Base-by-base conservation (phyloP, 2,113 vertebrate species). In the Platycercus adscitus region DNA sequence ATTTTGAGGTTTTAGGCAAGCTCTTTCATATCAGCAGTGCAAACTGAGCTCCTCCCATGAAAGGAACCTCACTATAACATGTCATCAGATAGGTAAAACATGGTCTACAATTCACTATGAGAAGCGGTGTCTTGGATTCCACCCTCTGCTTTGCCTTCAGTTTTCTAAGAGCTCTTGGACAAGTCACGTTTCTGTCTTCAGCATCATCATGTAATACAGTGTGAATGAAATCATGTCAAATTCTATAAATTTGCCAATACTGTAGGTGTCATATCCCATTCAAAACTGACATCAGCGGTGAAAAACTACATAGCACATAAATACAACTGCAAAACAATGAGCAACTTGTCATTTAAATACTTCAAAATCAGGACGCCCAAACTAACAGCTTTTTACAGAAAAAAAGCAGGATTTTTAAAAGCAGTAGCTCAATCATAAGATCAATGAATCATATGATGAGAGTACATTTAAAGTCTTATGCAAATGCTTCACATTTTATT, bases 391-490 rank as follows among this genome's bases (percentile, higher is more conserved):
- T 90, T 94, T 60, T 75, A 92, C 35, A 95, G 78, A 46, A 77
- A 49, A 95, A 95, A 94, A 87, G 41, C 31, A 94, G 26, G 65
- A 82, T 65, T 94, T 91, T 93, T 68, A 81, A 92, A 94, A 95
- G 63, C 83, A 93, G 82, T 80, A 94, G 83, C 87, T 94, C 94
- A 93, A 75, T 96, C 96, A 95, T 66, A 82, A 81, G 96, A 96
- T 81, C 65, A 94, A 55, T 95, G 96, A 97, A 96, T 96, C 95
- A 96, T 92, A 84, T 71, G 47, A 95, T 79, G 76, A 87, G 66
- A 91, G 50, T 84, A 96, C 50, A 86, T 64, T 77, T 17, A 55
- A 83, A 83, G 47, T 76, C 69, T 86, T 90, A 90, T 68, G 91
- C 82, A 91, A 93, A 94, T 65, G 55, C 44, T 86, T 83, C 72